Evolutionary conservation across 2,888 invertebrate genomes (phyloP), one percentile per base, ranked within the genome.

Genomic region (Acanthoscelides obtectus): DNA sequence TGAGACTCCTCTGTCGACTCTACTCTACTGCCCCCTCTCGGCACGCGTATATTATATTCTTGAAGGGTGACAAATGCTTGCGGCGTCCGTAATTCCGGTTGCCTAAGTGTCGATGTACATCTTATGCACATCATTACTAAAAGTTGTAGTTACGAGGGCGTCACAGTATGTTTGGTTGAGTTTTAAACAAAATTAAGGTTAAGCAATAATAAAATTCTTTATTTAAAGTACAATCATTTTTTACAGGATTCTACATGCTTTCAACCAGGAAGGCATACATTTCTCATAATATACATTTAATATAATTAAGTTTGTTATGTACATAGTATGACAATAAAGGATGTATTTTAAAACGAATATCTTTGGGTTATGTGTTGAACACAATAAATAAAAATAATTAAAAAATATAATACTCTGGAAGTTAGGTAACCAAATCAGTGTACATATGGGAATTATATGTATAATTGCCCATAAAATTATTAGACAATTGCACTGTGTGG

Each of bases 261-360:
- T 98, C 84, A 99, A 99, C 86, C 89, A 90, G 70, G 93, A 93
- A 85, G 98, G 97, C 81, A 93, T 99, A 84, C 98, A 99, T 88
- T 99, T 99, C 87, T 90, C 93, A 74, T 93, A 86, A 17, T 45
- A 1, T 45, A 6, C 1, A 17, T 45, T 45, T 12, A 12, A 45
- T 45, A 45, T 12, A 45, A 68, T 66, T 67, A 70, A 72, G 70
- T 70, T 64, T 21, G 17, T 68, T 72, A 72, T 70, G 68, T 72
- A 72, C 72, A 71, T 66, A 68, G 27, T 27, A 27, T 68, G 68
- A 27, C 68, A 66, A 69, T 68, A 71, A 70, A 21, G 66, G 20
- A 27, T 68, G 69, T 66, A 22, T 64, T 70, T 20, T 68, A 70
- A 64, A 70, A 45, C 45, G 17, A 45, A 45, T 45, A 45, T 45